Evolutionary conservation across 2,113 vertebrate genomes (phyloP).

Genomic region (Athene cunicularia): DNA sequence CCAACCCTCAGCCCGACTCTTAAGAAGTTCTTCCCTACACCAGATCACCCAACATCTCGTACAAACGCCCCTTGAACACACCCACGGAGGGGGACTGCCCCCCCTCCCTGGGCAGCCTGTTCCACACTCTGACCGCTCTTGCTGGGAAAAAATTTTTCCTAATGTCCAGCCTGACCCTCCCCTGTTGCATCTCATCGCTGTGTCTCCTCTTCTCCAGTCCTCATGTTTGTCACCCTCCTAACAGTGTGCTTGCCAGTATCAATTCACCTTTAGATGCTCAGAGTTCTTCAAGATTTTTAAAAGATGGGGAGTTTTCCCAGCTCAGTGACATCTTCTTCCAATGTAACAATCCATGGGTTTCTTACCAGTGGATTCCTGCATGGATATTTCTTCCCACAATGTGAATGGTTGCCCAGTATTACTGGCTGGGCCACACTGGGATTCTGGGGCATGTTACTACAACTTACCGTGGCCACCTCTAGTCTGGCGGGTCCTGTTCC

Average conservation of each 20-base stretch:
- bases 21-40: too few species aligned
- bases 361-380: background rate
- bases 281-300: background rate
- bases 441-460: background rate
- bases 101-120: too few species aligned
- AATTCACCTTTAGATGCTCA: background rate
- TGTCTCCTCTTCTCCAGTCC: background rate
- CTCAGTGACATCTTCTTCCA: background rate
- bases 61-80: too few species aligned
- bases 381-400: background rate
- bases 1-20: too few species aligned
- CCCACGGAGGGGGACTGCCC: too few species aligned
- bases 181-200: background rate
- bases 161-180: too few species aligned
- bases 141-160: too few species aligned
- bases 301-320: background rate
- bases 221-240: rapidly evolving
- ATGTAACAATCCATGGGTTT: rapidly evolving
- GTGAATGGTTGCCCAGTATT: background rate
- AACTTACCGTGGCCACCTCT: background rate
- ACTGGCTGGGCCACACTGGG: background rate
- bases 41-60: too few species aligned
- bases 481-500: background rate
- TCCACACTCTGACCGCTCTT: too few species aligned
- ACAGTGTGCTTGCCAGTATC: background rate